Conservation (phyloP, 2,797 vertebrate genomes). For the Alectoris magna region DNA sequence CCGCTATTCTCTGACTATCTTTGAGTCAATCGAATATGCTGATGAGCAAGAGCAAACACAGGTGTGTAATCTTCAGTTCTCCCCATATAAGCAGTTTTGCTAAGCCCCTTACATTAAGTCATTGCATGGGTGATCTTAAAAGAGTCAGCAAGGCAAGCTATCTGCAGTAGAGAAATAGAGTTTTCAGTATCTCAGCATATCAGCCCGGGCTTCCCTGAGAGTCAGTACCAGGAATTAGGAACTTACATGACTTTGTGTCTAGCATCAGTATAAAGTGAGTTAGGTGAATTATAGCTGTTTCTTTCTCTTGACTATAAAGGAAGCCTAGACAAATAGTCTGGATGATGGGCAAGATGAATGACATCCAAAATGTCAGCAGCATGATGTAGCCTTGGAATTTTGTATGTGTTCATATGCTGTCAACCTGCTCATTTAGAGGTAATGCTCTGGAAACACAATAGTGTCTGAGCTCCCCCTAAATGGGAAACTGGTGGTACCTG, state of each 20-base stretch:
- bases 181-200: not conserved
- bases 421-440: not conserved
- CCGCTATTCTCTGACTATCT: slow-evolving; percentile 91
- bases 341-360: not conserved
- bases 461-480: not conserved
- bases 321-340: not conserved
- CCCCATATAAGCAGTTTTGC: not conserved
- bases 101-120: not conserved
- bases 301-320: not conserved
- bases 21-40: slow-evolving; percentile 95
- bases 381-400: not conserved
- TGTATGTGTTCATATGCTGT: not conserved
- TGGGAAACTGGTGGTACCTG: not conserved
- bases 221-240: not conserved
- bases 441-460: not conserved
- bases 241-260: not conserved
- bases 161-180: not conserved
- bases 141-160: not conserved
- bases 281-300: not conserved
- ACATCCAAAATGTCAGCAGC: not conserved
- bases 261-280: not conserved
- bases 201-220: not conserved
- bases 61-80: slow-evolving; percentile 77
- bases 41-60: slow-evolving; percentile 95
- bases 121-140: not conserved